Conservation (phyloP, 2,113 vertebrate genomes). For the Hippocampus zosterae region DNA sequence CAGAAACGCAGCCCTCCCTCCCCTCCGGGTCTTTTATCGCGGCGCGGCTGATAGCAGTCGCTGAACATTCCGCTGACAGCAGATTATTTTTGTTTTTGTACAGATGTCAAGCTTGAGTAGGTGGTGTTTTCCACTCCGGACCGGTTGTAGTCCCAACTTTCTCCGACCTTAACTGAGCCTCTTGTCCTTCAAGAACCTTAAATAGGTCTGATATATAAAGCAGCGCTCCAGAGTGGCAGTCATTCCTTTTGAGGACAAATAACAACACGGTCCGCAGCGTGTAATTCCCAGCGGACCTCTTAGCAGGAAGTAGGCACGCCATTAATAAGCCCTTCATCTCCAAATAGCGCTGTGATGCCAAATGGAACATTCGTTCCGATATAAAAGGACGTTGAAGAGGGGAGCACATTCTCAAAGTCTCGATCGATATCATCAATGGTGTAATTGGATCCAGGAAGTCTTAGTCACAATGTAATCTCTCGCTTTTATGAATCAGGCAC, state of each 20-base stretch:
- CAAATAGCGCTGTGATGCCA: constrained; percentile 37
- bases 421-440: constrained; percentile 70
- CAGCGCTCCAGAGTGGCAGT: constrained; percentile 35
- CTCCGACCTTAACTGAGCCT: constrained; percentile 39
- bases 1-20: constrained; percentile 81
- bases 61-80: constrained; percentile 83
- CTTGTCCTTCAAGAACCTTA: constrained; percentile 35
- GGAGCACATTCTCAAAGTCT: constrained; percentile 37
- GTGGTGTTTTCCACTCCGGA: constrained; percentile 71
- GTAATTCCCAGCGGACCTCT: constrained; percentile 48
- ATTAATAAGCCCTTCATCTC: constrained; percentile 54
- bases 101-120: constrained; percentile 78
- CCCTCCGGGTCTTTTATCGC: constrained; percentile 45
- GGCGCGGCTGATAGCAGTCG: constrained; percentile 77
- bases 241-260: constrained; percentile 52
- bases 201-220: constrained; percentile 67
- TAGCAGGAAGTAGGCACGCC: constrained; percentile 46
- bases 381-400: constrained; percentile 21
- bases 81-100: constrained; percentile 88
- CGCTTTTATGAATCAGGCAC: constrained; percentile 36
- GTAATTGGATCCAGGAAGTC: constrained; percentile 69
- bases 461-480: constrained; percentile 67
- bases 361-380: constrained; percentile 19
- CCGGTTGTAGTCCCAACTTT: constrained; percentile 1
- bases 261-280: constrained; percentile 33